Evolutionary conservation across 2,888 invertebrate species (phyloP), one percentile per base, ranked within the genome.

Genomic region (Agrilus mali): DNA sequence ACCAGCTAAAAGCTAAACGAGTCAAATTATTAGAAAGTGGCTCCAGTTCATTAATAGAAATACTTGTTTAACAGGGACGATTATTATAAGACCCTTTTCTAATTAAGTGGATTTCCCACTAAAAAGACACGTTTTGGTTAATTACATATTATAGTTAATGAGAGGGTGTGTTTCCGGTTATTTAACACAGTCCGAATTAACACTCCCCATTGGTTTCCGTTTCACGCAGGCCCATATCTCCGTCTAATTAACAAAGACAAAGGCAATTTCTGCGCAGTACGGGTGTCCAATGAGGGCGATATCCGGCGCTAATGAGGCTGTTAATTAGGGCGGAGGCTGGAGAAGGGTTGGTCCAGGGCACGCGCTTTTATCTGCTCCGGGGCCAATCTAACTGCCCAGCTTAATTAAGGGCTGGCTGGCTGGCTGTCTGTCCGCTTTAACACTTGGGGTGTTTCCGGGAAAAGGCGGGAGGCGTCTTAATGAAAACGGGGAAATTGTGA

Each of bases 351-450:
- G 45, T 47, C 61, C 61, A 60, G 60, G 55, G 55, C 54, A 59
- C 58, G 62, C 62, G 58, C 56, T 55, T 53, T 48, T 71, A 71
- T 72, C 70, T 71, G 71, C 71, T 72, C 71, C 53, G 50, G 55
- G 55, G 54, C 63, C 62, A 62, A 61, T 62, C 61, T 62, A 61
- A 57, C 56, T 44, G 53, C 53, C 50, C 52, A 60, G 61, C 63
- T 63, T 65, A 64, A 65, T 65, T 65, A 64, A 63, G 64, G 64
- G 63, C 61, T 58, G 61, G 62, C 54, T 57, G 53, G 47, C 27
- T 27, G 27, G 63, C 61, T 58, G 61, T 61, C 54, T 57, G 55
- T 50, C 41, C 38, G 44, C 40, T 44, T 48, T 46, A 44, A 22
- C 46, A 46, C 48, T 45, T 43, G 36, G 40, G 42, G 42, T 37